These are phyloP conservation scores for Rhynchonema sp. DNA, from an alignment of 2,888 invertebrate genomes.

Conservation along the genomic window DNA sequence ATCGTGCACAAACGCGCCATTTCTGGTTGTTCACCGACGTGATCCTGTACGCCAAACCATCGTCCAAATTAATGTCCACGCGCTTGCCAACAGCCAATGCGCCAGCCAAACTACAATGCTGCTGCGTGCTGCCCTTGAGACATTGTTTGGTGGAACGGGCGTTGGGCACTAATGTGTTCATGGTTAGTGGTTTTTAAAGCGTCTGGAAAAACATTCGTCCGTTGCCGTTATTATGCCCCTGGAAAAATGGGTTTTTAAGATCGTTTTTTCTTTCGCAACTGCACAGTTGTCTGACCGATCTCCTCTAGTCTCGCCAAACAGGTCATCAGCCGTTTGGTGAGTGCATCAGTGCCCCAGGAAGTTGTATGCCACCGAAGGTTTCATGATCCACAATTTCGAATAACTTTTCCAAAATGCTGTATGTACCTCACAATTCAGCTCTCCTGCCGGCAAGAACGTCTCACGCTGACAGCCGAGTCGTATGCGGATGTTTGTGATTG, in stretches of 20 bases:
- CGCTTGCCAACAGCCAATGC: too few relatives aligned
- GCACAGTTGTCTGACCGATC: too few relatives aligned
- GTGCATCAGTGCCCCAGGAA: too few relatives aligned
- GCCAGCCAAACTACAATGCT: conserved; percentile 42
- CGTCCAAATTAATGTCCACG: conserved; percentile 30
- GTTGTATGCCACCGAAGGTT: too few relatives aligned
- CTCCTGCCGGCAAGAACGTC: not conserved
- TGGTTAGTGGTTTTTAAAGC: not conserved
- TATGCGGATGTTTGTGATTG: not conserved
- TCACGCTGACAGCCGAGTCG: not conserved
- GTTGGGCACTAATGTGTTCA: conserved; percentile 32
- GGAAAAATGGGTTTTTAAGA: too few relatives aligned
- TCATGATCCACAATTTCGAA: not conserved
- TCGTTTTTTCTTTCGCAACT: too few relatives aligned
- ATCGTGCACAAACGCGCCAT: conserved; percentile 39
- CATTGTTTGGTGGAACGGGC: conserved; percentile 45
- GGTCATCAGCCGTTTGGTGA: too few relatives aligned
- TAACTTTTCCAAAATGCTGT: not conserved
- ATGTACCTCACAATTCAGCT: not conserved
- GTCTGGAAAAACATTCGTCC: not conserved
- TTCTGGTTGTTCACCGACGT: conserved; percentile 53
- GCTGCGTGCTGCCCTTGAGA: conserved; percentile 47
- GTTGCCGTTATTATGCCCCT: too few relatives aligned
- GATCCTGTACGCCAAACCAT: conserved; percentile 49
- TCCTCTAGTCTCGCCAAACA: too few relatives aligned